Evolutionary conservation across 2,888 invertebrate genomes (phyloP).

Genomic region (Eupithecia exiguata): DNA sequence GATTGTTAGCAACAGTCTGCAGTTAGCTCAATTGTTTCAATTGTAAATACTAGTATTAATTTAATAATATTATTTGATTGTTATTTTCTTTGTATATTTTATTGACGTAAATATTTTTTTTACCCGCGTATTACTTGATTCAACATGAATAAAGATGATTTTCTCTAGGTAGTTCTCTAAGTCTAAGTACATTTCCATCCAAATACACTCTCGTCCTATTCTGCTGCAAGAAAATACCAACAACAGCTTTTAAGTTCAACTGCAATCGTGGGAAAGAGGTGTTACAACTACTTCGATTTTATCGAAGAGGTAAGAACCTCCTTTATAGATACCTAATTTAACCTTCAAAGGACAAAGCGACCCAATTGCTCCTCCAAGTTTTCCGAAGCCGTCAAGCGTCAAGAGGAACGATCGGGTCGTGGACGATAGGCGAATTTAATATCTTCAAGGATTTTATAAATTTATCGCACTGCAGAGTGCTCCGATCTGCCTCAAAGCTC

Average conservation of each 20-base stretch:
- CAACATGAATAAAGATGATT: too few species aligned
- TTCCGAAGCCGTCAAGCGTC: too few species aligned
- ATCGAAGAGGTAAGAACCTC: neutral
- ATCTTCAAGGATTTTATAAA: neutral
- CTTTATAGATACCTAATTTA: neutral
- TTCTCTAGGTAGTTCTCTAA: too few species aligned
- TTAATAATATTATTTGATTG: too few species aligned
- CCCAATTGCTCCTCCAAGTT: neutral
- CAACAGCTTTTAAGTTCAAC: neutral
- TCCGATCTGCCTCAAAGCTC: conserved; percentile 22
- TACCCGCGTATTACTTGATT: too few species aligned
- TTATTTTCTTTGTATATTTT: too few species aligned
- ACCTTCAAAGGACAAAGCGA: neutral
- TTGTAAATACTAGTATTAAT: too few species aligned
- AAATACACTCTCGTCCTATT: too few species aligned
- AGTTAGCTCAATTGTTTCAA: too few species aligned
- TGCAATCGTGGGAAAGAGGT: neutral
- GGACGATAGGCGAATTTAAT: neutral
- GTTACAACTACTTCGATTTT: neutral
- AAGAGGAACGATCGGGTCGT: neutral
- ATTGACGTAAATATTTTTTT: too few species aligned
- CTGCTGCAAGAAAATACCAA: neutral
- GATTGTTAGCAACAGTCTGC: too few species aligned
- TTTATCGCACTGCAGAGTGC: conserved; percentile 14
- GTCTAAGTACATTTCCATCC: too few species aligned